Conservation (phyloP, 2,888 invertebrate species). For the Cantharis rustica region DNA sequence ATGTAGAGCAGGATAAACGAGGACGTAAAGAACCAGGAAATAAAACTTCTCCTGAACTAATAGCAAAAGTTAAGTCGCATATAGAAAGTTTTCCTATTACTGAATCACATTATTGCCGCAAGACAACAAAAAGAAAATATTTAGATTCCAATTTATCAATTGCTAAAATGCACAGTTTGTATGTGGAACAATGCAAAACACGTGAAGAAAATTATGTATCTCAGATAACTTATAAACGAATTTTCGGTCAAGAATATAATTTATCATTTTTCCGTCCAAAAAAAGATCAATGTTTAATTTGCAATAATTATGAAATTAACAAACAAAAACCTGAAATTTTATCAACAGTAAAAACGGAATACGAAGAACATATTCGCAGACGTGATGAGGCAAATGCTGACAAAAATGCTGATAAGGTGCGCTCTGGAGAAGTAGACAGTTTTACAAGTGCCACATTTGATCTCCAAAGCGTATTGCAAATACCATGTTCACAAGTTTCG, state of each 20-base stretch:
- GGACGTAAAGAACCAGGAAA: constrained; percentile 1
- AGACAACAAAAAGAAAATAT: background rate
- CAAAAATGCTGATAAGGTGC: background rate
- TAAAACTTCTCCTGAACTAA: background rate
- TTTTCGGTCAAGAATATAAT: background rate
- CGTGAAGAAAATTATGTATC: background rate
- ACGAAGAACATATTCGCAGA: background rate
- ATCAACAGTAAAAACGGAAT: background rate
- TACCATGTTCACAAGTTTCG: background rate
- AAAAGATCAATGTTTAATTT: background rate
- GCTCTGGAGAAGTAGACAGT: background rate
- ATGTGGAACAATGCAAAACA: background rate
- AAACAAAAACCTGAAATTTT: background rate
- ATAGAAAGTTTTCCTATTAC: background rate
- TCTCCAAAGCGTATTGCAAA: background rate
- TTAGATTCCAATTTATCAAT: background rate
- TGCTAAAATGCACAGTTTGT: background rate
- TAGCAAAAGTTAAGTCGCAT: background rate
- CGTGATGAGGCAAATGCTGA: background rate
- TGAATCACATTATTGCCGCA: background rate
- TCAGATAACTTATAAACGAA: background rate
- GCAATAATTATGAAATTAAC: background rate
- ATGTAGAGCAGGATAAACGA: background rate
- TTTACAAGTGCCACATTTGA: background rate
- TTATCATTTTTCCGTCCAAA: background rate